A percentile compares a stretch with the other conserved stretches of the same genome.
phyloP scores from a whole-genome alignment of 1,140 invertebrate species.

The Ruditapes philippinarum region DNA sequence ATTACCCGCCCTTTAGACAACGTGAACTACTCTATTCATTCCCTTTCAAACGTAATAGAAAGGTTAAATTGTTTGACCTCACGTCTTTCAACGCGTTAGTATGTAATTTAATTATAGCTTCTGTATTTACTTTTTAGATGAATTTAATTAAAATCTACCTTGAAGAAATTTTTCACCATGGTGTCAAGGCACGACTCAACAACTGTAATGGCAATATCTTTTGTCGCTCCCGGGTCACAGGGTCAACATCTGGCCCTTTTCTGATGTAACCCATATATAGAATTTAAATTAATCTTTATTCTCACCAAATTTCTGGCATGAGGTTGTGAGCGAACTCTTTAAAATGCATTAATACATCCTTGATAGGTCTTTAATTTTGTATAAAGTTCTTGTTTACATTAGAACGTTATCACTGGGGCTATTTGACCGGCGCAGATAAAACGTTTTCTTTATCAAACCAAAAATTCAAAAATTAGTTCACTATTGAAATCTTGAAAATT shows the following conservation, averaged over 20 bases:
- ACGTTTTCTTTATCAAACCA: neutral
- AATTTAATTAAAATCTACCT: constrained; percentile 4
- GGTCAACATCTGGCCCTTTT: constrained; percentile 9
- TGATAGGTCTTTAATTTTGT: constrained; percentile 16
- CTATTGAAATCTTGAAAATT: neutral
- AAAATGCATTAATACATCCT: constrained; percentile 33
- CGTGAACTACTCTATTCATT: no score
- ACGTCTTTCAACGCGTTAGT: no score
- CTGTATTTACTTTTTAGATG: neutral
- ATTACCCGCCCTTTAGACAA: no score
- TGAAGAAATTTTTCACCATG: constrained; percentile 7
- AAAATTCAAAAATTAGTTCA: neutral
- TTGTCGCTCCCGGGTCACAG: constrained; percentile 5
- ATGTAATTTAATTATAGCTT: neutral
- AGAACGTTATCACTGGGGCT: neutral
- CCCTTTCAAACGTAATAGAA: no score
- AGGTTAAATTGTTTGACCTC: no score
- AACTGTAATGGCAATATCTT: neutral
- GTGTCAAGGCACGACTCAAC: constrained; percentile 25
- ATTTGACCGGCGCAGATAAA: constrained; percentile 17
- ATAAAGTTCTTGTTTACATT: neutral
- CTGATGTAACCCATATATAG: constrained; percentile 43
- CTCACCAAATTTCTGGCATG: neutral
- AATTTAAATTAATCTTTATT: constrained; percentile 38
- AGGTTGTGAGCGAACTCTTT: constrained; percentile 1